Evolutionary conservation across 2,888 invertebrate species (phyloP).

Genomic region (Terebella lapidaria): DNA sequence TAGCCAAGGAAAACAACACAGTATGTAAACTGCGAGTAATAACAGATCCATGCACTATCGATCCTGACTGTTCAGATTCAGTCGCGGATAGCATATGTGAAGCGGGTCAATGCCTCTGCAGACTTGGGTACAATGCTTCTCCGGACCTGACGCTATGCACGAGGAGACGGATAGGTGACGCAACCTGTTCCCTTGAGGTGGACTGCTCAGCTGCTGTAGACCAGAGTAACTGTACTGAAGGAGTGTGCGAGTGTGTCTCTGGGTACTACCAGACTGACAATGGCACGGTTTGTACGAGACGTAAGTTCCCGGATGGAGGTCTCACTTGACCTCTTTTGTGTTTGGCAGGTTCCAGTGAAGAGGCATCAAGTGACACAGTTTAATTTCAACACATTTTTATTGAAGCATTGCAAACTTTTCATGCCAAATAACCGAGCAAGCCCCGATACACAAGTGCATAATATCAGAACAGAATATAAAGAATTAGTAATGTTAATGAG

Average conservation of each 20-base stretch:
- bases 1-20: background rate
- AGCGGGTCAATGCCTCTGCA: background rate
- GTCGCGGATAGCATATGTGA: background rate
- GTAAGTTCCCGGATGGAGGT: background rate
- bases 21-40: background rate
- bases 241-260: slow-evolving; percentile 8
- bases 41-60: background rate
- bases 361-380: no score
- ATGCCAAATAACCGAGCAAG: no score
- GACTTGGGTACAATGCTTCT: background rate
- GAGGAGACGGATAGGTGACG: slow-evolving; percentile 19
- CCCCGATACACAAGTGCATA: no score
- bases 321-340: no score
- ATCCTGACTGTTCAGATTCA: background rate
- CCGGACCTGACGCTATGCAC: slow-evolving; percentile 1
- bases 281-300: background rate
- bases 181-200: slow-evolving; percentile 17
- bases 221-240: background rate
- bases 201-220: slow-evolving; percentile 27
- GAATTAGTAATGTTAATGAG: no score
- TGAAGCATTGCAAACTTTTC: no score
- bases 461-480: no score
- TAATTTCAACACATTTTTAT: no score
- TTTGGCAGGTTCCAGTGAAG: no score
- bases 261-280: slow-evolving; percentile 8